Evolutionary conservation across 2,113 vertebrate genomes (phyloP).

Genomic region (Leuciscus idus): DNA sequence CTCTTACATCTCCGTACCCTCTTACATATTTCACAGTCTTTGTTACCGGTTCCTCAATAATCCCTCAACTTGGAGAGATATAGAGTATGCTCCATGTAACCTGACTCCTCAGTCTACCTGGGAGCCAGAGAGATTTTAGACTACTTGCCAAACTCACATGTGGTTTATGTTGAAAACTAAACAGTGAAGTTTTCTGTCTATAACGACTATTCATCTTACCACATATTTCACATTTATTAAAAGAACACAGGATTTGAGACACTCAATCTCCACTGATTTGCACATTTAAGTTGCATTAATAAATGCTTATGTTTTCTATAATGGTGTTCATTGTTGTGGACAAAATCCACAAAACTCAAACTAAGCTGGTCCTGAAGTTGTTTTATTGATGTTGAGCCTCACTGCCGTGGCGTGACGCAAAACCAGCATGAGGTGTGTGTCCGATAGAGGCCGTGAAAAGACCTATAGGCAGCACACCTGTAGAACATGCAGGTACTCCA

Average conservation of each 20-base stretch:
- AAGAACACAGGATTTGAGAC: neutral
- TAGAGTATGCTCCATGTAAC: neutral
- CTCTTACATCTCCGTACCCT: neutral
- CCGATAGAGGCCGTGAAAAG: neutral
- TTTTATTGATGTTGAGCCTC: neutral
- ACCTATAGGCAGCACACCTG: slow-evolving; percentile 61
- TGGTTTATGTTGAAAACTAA: slow-evolving; percentile 41
- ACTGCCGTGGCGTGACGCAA: neutral
- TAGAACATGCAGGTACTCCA: slow-evolving; percentile 52
- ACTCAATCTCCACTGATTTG: neutral
- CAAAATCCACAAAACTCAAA: neutral
- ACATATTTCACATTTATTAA: slow-evolving; percentile 14
- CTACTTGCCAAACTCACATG: slow-evolving; percentile 29
- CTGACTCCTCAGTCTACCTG: neutral
- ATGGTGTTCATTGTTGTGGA: neutral
- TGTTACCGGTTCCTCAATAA: neutral
- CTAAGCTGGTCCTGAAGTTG: neutral
- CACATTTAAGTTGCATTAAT: neutral
- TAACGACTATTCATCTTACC: slow-evolving; percentile 1
- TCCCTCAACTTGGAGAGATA: neutral
- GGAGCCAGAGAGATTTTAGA: slow-evolving; percentile 63
- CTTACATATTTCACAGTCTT: neutral
- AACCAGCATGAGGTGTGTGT: neutral
- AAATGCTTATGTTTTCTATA: neutral
- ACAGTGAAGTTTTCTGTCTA: slow-evolving; percentile 32